Evolutionary conservation across 2,797 vertebrate genomes (phyloP).

Genomic region (Chelon labrosus): DNA sequence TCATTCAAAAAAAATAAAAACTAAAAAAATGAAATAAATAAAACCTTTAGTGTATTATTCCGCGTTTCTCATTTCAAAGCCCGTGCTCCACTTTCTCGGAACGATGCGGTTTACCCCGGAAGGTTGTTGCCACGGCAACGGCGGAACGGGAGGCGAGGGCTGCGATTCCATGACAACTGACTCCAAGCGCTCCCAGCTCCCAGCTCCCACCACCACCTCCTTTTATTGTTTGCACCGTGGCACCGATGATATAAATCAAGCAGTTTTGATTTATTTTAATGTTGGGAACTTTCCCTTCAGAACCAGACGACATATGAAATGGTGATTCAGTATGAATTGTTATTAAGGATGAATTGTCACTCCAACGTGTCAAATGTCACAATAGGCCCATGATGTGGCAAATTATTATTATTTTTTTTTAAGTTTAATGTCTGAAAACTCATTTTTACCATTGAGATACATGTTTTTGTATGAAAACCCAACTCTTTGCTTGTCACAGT

Average conservation of each 20-base stretch:
- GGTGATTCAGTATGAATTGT: background rate
- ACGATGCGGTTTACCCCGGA: slow-evolving; percentile 79
- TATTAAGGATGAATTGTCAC: too few species aligned
- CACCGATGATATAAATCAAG: slow-evolving; percentile 46
- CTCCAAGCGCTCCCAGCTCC: slow-evolving; percentile 65
- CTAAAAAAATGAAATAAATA: too few species aligned
- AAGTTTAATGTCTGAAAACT: too few species aligned
- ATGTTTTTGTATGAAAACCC: too few species aligned
- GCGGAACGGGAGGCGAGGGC: slow-evolving; percentile 71
- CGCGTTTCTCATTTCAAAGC: slow-evolving; percentile 79
- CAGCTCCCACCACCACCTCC: slow-evolving; percentile 44
- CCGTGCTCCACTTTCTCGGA: slow-evolving; percentile 77
- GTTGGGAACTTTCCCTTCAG: background rate
- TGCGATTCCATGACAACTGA: slow-evolving; percentile 82
- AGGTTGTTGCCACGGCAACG: slow-evolving; percentile 86
- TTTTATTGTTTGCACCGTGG: slow-evolving; percentile 42
- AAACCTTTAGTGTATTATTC: slow-evolving; percentile 20
- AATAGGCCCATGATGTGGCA: background rate
- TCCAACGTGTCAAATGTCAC: too few species aligned
- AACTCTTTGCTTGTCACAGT: too few species aligned
- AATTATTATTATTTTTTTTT: background rate
- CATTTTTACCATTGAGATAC: too few species aligned
- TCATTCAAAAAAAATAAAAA: background rate
- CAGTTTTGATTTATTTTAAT: slow-evolving; percentile 19
- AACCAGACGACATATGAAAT: too few species aligned